A percentile compares a stretch with the other conserved stretches of the same genome.
Evolutionary conservation across 2,113 vertebrate species (phyloP).

Genomic region (Neolamprologus tretocephalus): DNA sequence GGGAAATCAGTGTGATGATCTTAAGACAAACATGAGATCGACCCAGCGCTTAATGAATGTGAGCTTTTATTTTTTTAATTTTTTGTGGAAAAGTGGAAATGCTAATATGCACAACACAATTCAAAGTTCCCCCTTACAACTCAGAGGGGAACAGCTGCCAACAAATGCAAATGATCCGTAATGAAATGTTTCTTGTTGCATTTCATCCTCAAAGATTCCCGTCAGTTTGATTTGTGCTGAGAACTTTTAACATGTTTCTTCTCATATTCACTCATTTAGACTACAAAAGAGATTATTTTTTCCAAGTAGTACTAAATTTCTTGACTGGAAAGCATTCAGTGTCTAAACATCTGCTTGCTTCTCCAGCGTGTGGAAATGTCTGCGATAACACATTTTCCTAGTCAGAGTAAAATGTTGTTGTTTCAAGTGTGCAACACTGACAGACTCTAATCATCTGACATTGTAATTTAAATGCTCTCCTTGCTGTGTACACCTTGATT

Average conservation of each 20-base stretch:
- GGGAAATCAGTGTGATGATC: neutral
- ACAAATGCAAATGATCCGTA: conserved; percentile 2
- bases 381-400: neutral
- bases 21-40: neutral
- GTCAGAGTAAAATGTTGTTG: neutral
- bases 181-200: conserved; percentile 18
- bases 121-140: neutral
- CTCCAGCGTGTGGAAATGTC: neutral
- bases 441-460: neutral
- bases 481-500: neutral
- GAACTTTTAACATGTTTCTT: neutral
- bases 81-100: neutral
- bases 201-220: neutral
- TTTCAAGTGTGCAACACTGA: neutral
- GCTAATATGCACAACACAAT: neutral
- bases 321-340: neutral
- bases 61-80: neutral
- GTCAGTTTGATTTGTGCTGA: neutral
- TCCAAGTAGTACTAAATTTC: neutral
- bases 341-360: neutral
- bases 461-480: neutral
- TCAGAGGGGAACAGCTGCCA: neutral
- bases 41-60: neutral
- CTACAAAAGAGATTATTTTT: neutral
- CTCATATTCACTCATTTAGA: neutral